These are phyloP conservation scores for Pardosa pseudoannulata DNA, from an alignment of 2,888 invertebrate species.

Conservation along the genomic window DNA sequence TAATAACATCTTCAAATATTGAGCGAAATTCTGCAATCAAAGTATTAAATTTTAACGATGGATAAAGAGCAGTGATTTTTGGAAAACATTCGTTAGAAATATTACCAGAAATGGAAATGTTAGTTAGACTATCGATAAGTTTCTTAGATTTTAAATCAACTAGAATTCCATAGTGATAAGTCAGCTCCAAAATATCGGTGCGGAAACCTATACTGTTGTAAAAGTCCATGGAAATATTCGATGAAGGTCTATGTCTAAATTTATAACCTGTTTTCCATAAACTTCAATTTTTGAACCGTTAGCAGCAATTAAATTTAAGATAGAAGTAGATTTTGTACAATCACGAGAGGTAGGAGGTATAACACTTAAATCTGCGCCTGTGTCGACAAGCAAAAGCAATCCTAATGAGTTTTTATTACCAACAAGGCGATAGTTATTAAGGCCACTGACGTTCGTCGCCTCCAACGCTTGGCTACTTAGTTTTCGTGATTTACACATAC, in stretches of 20 bases:
- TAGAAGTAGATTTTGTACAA: neutral
- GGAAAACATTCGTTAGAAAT: neutral
- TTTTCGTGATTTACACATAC: neutral
- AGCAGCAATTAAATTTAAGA: neutral
- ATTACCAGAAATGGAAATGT: neutral
- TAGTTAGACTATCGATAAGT: neutral
- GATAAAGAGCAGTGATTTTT: neutral
- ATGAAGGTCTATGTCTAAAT: too few species aligned
- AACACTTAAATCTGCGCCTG: neutral
- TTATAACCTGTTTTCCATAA: neutral
- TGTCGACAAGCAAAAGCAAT: neutral
- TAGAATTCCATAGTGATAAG: too few species aligned
- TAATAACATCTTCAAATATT: neutral
- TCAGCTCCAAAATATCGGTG: too few species aligned
- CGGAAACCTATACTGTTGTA: too few species aligned
- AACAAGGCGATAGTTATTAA: neutral
- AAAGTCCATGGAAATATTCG: too few species aligned
- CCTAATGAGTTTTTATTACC: neutral
- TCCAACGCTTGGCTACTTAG: neutral
- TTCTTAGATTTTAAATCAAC: too few species aligned
- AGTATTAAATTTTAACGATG: too few species aligned
- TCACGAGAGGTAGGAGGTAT: neutral
- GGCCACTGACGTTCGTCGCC: neutral
- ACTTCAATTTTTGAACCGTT: neutral
- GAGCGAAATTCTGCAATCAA: neutral